phyloP scores from a whole-genome alignment of 2,113 vertebrate species.

The Ovibos moschatus region DNA sequence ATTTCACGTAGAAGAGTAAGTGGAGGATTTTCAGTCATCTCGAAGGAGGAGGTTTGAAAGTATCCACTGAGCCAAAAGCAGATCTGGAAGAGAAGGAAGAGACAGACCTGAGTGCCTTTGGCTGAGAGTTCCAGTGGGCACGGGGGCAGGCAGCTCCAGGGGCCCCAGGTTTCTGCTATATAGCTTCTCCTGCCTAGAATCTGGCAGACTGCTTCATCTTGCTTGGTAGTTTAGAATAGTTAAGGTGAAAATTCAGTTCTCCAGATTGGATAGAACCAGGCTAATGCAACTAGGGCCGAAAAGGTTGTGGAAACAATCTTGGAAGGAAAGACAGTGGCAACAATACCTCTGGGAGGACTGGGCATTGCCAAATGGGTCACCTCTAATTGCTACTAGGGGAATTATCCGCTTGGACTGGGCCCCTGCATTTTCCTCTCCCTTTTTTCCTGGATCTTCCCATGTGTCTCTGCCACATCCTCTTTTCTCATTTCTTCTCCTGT shows the following conservation, averaged over 20 bases:
- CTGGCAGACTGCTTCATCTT: background rate
- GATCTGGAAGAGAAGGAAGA: background rate
- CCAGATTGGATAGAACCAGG: background rate
- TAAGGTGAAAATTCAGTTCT: background rate
- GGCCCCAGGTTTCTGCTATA: background rate
- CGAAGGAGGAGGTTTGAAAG: background rate
- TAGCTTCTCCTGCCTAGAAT: background rate
- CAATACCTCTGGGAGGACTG: background rate
- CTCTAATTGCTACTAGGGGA: constrained; percentile 39
- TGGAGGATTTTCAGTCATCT: background rate
- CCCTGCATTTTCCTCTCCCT: background rate
- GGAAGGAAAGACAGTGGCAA: background rate
- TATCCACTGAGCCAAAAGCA: background rate
- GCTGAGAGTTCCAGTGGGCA: background rate
- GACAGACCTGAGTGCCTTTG: background rate
- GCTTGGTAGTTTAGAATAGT: background rate
- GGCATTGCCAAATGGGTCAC: background rate
- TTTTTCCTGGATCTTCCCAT: background rate
- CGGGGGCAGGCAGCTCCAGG: background rate
- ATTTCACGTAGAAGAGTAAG: background rate
- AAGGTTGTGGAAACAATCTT: background rate
- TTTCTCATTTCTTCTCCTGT: background rate
- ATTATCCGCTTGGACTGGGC: background rate
- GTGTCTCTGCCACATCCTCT: background rate
- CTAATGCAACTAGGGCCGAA: background rate